phyloP scores from a whole-genome alignment of 1,140 invertebrate genomes.

The Helicoverpa zea region DNA sequence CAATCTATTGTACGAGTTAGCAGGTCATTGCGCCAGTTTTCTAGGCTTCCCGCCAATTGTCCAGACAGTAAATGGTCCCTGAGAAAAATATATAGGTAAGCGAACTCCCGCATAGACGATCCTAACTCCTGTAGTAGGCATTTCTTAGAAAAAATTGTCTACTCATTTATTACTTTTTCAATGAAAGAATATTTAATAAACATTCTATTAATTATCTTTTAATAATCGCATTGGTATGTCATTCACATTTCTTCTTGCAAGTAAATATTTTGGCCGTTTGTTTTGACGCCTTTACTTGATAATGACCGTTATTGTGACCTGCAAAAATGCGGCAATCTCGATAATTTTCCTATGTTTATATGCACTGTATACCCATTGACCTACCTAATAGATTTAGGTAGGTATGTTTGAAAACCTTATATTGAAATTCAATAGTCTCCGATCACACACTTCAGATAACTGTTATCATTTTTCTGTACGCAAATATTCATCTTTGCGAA shows the following conservation, averaged over 20 bases:
- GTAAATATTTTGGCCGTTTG: constrained; percentile 15
- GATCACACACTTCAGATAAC: not conserved
- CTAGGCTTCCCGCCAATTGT: no score
- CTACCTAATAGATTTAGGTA: no score
- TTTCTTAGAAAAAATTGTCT: no score
- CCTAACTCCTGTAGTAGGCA: no score
- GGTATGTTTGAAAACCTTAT: no score
- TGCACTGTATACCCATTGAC: not conserved
- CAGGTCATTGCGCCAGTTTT: no score
- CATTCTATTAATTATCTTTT: not conserved
- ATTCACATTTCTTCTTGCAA: not conserved
- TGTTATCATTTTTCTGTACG: not conserved
- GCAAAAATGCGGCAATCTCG: not conserved
- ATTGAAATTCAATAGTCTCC: not conserved
- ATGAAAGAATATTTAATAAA: not conserved
- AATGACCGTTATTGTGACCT: constrained; percentile 9
- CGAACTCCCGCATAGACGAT: no score
- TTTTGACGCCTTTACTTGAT: not conserved
- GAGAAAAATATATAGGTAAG: no score
- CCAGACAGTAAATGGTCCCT: no score
- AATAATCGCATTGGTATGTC: not conserved
- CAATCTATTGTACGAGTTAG: no score
- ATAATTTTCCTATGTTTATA: not conserved
- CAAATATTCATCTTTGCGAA: not conserved
- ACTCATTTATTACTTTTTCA: not conserved